Conservation (phyloP, 37 sponge, comb jelly and placozoan genomes). For the Diacarnus erythraeanus region DNA sequence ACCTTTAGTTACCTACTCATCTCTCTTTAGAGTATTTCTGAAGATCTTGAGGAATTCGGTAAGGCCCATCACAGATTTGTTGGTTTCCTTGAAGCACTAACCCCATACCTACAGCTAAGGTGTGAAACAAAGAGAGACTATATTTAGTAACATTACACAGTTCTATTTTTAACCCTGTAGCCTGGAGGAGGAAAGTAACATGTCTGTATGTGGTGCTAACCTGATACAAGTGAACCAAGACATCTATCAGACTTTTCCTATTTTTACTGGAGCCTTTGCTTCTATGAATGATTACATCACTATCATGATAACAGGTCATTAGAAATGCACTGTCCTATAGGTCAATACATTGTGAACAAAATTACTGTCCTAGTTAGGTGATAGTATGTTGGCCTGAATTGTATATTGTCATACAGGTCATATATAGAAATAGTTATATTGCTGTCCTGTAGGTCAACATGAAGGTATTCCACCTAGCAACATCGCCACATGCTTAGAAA, state of each 20-base stretch:
- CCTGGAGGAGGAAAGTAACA: conserved; percentile 61
- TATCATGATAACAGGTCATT: conserved; percentile 27
- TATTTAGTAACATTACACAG: no score
- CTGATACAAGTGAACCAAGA: conserved; percentile 53
- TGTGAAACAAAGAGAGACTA: no score
- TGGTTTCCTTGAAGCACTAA: conserved; percentile 45
- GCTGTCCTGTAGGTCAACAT: conserved; percentile 24
- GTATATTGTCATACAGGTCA: neutral
- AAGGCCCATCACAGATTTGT: conserved; percentile 39
- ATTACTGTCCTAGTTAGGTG: neutral
- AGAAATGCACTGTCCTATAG: neutral
- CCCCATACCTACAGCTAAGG: conserved; percentile 75
- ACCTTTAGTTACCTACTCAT: neutral
- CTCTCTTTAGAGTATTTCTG: neutral
- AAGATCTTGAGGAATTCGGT: conserved; percentile 57
- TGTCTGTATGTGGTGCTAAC: conserved; percentile 58
- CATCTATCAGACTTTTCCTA: conserved; percentile 18
- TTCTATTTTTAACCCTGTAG: conserved; percentile 21
- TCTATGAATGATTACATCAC: conserved; percentile 27
- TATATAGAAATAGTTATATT: no score
- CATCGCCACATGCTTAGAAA: conserved; percentile 20
- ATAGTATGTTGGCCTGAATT: neutral
- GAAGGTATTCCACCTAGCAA: conserved; percentile 21
- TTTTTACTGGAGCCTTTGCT: conserved; percentile 29
- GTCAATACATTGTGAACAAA: neutral